phyloP scores from a whole-genome alignment of 2,797 vertebrate species.

The Urosaurus nigricauda region DNA sequence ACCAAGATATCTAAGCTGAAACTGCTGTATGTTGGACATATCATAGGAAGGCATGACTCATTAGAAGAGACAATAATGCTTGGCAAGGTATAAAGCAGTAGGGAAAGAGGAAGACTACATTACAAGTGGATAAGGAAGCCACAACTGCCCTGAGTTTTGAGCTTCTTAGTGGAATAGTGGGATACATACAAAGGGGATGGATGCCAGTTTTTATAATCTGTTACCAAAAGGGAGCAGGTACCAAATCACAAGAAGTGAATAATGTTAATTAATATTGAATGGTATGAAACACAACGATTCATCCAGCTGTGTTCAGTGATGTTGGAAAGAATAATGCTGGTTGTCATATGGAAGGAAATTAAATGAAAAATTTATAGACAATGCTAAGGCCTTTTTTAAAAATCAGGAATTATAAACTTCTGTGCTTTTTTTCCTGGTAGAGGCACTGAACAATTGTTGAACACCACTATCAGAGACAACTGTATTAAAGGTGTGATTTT shows the following conservation, averaged over 20 bases:
- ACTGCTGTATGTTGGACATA: no score
- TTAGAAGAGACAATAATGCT: no score
- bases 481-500: conserved; percentile 50
- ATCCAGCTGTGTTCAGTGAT: not conserved
- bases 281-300: not conserved
- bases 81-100: no score
- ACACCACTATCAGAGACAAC: conserved; percentile 43
- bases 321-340: conserved; percentile 29
- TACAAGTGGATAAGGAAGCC: not conserved
- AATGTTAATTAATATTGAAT: not conserved
- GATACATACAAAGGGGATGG: not conserved
- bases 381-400: not conserved
- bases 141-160: not conserved
- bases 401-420: conserved; percentile 34
- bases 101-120: no score
- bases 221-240: not conserved
- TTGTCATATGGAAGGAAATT: conserved; percentile 1
- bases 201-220: not conserved
- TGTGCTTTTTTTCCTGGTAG: conserved; percentile 27
- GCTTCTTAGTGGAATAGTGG: not conserved
- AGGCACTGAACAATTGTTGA: not conserved
- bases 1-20: no score
- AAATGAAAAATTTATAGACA: conserved; percentile 45
- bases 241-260: not conserved
- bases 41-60: no score